Percentiles rank a stretch among this genome's conserved stretches.
These are phyloP conservation scores for Cydia strobilella DNA, from an alignment of 1,140 invertebrate species.

Conservation along the genomic window DNA sequence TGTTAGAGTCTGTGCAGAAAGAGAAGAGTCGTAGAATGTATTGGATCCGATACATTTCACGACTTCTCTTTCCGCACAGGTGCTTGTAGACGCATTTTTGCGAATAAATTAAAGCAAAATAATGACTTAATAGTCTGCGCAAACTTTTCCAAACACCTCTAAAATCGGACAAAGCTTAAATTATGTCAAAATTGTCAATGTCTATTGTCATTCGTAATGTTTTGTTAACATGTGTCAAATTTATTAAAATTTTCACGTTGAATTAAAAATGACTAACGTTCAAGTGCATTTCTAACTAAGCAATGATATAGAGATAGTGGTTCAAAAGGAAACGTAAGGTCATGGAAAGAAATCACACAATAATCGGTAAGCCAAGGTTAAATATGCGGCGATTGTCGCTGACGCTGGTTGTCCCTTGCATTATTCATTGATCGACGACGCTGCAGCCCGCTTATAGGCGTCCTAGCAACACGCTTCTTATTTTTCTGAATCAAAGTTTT, in stretches of 20 bases:
- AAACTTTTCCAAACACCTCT: not conserved
- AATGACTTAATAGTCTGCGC: not conserved
- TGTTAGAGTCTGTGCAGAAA: too few species aligned
- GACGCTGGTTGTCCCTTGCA: constrained; percentile 55
- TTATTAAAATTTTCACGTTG: not conserved
- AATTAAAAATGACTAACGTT: not conserved
- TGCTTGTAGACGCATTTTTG: too few species aligned
- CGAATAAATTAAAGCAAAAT: not conserved
- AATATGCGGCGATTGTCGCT: constrained; percentile 56
- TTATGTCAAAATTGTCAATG: not conserved
- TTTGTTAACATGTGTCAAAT: constrained; percentile 7
- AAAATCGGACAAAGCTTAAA: not conserved
- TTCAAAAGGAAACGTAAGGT: constrained; percentile 42
- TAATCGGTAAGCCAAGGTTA: constrained; percentile 64
- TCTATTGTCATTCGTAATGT: not conserved
- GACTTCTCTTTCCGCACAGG: too few species aligned
- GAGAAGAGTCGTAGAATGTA: too few species aligned
- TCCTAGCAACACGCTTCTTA: constrained; percentile 40
- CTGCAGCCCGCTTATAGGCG: constrained; percentile 36
- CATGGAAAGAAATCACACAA: constrained; percentile 46
- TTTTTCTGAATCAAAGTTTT: constrained; percentile 59
- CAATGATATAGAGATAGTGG: not conserved
- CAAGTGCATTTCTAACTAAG: constrained; percentile 5
- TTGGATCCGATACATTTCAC: too few species aligned
- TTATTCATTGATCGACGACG: constrained; percentile 66